Percentiles rank a stretch among this genome's conserved stretches.
These are phyloP conservation scores for Drosophila santomea DNA, from an alignment of 1,140 invertebrate species.

Conservation along the genomic window DNA sequence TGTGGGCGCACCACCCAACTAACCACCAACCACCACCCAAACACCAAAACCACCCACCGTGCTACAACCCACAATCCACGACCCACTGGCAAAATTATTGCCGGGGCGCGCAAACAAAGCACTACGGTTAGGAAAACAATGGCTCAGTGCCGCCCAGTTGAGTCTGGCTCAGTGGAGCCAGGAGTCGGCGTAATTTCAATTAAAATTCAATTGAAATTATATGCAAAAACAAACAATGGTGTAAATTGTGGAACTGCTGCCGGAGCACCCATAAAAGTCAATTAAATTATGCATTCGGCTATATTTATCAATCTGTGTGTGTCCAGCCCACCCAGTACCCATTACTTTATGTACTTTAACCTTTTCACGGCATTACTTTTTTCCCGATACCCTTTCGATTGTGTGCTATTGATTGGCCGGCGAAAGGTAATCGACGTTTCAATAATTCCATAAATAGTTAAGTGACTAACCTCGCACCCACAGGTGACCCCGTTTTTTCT, in stretches of 20 bases:
- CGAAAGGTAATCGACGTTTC: slow-evolving; percentile 57
- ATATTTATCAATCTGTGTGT: slow-evolving; percentile 45
- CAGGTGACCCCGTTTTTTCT: slow-evolving; percentile 2
- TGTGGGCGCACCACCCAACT: slow-evolving; percentile 12
- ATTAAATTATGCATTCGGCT: slow-evolving; percentile 56
- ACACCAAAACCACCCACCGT: background rate
- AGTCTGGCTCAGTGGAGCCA: slow-evolving; percentile 13
- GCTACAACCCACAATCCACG: slow-evolving; percentile 8
- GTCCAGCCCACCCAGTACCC: background rate
- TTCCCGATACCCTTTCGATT: slow-evolving; percentile 8
- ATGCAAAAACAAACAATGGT: slow-evolving; percentile 73
- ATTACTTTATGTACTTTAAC: background rate
- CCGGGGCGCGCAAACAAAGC: slow-evolving; percentile 53
- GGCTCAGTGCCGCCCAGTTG: slow-evolving; percentile 45
- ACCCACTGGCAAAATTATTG: slow-evolving; percentile 21
- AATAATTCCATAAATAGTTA: slow-evolving; percentile 63
- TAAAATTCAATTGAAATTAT: slow-evolving; percentile 81
- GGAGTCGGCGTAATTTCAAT: slow-evolving; percentile 72
- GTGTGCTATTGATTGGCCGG: slow-evolving; percentile 49
- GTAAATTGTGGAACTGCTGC: slow-evolving; percentile 52
- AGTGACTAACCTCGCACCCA: slow-evolving; percentile 7
- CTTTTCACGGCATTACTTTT: background rate
- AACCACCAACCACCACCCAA: background rate
- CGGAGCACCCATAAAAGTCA: slow-evolving; percentile 47
- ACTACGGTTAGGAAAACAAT: slow-evolving; percentile 48